Percentiles rank a stretch among this genome's conserved stretches.
Conservation (phyloP, 2,888 invertebrate species). For the Cybosia mesomella region DNA sequence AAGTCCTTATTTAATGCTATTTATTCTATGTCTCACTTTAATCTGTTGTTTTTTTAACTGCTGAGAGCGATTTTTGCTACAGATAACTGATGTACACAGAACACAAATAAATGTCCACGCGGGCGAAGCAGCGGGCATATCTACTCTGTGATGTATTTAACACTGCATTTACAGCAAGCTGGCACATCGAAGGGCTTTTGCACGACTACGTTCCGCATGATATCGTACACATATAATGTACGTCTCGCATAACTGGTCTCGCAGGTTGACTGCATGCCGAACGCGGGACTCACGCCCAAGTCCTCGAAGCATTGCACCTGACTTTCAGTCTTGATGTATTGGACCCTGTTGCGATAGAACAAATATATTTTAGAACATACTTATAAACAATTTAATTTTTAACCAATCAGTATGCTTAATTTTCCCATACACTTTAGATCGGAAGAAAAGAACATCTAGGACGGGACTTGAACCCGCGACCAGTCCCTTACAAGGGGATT, state of each 20-base stretch:
- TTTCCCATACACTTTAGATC: too few species aligned
- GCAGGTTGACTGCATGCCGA: constrained; percentile 3
- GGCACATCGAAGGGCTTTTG: constrained; percentile 13
- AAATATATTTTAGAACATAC: neutral
- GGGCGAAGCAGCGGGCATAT: too few species aligned
- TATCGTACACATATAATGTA: constrained; percentile 14
- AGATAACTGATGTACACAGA: too few species aligned
- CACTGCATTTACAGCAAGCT: constrained; percentile 10
- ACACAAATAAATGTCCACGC: too few species aligned
- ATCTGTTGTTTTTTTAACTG: too few species aligned
- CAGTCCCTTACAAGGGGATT: too few species aligned
- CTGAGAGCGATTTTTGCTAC: too few species aligned
- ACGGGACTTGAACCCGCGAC: too few species aligned
- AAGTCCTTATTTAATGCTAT: too few species aligned
- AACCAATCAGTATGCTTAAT: too few species aligned
- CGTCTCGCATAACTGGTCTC: constrained; percentile 4
- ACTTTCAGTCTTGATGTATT: neutral
- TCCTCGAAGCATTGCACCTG: constrained; percentile 1
- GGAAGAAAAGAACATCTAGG: too few species aligned
- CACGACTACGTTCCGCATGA: neutral
- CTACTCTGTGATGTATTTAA: neutral
- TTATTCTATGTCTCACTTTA: too few species aligned
- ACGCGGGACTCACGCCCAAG: neutral
- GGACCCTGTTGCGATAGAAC: constrained; percentile 2
- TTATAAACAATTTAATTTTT: neutral